Evolutionary conservation across 2,888 invertebrate species (phyloP).

Genomic region (Scaptomyza parva): DNA sequence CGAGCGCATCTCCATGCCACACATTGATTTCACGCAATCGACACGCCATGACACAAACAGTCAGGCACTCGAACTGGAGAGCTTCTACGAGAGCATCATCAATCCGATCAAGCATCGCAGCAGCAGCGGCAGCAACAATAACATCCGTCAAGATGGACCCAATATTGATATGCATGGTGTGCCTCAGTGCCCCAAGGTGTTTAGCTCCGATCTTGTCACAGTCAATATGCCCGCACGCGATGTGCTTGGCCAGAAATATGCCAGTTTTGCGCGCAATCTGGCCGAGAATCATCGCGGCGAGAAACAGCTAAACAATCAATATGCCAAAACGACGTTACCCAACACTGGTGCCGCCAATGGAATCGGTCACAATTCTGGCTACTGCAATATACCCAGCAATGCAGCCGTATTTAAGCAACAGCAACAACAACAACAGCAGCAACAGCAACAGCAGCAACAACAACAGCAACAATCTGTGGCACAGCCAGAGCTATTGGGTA

Average conservation of each 20-base stretch:
- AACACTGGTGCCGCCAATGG: constrained; percentile 34
- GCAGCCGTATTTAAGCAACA: constrained; percentile 72
- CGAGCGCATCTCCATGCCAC: constrained; percentile 91
- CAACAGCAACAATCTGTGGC: constrained; percentile 12
- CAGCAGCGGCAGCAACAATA: constrained; percentile 17
- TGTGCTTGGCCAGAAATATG: constrained; percentile 89
- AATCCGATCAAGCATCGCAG: constrained; percentile 56
- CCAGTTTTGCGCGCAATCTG: constrained; percentile 87
- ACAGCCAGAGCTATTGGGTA: constrained; percentile 74
- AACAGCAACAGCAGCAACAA: constrained; percentile 23
- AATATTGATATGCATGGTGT: constrained; percentile 86
- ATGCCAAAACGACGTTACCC: constrained; percentile 45
- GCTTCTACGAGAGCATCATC: constrained; percentile 81
- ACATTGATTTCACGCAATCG: constrained; percentile 87
- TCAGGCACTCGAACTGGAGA: constrained; percentile 73
- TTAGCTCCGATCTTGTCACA: constrained; percentile 91
- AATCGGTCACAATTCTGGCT: constrained; percentile 68
- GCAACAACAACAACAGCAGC: constrained; percentile 26
- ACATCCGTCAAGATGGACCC: neutral
- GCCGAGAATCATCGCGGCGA: constrained; percentile 85
- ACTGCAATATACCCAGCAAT: constrained; percentile 81
- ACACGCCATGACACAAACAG: constrained; percentile 26
- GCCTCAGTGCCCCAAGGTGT: constrained; percentile 89
- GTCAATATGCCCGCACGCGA: constrained; percentile 93
- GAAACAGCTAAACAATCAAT: constrained; percentile 81